A percentile compares a stretch with the other conserved stretches of the same genome.
Evolutionary conservation across 2,113 vertebrate species (phyloP).

Genomic region (Tachycineta bicolor): DNA sequence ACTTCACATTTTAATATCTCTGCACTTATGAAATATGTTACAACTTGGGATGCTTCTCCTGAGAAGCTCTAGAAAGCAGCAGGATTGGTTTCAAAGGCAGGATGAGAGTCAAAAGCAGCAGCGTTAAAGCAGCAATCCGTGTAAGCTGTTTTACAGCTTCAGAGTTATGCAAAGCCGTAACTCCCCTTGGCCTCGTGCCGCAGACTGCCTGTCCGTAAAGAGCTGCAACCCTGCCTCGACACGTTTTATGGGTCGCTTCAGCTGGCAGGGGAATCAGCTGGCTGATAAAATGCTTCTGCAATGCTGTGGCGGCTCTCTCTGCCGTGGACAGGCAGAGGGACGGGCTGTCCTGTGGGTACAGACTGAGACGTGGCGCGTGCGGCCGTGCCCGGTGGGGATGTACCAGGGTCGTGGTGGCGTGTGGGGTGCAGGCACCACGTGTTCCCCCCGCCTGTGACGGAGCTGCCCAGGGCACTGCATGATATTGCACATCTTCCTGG

Average conservation of each 20-base stretch:
- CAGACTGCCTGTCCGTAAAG: background rate
- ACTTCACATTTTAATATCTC: background rate
- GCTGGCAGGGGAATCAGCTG: background rate
- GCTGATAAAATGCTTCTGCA: background rate
- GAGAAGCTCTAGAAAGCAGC: background rate
- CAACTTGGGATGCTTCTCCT: background rate
- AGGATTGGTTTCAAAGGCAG: background rate
- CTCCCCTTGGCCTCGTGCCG: background rate
- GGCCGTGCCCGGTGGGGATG: background rate
- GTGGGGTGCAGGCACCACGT: rapidly evolving
- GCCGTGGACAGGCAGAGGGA: background rate
- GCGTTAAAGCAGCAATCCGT: background rate
- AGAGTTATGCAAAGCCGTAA: background rate
- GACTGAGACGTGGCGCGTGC: rapidly evolving
- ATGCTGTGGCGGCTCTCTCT: rapidly evolving
- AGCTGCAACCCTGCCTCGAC: background rate
- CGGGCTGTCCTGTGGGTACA: background rate
- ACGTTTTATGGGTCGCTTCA: background rate
- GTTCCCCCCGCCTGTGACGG: background rate
- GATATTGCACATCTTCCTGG: background rate
- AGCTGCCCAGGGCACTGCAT: background rate
- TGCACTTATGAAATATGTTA: background rate
- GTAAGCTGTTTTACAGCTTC: background rate
- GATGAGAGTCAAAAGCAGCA: background rate
- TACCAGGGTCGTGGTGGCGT: rapidly evolving